phyloP scores from a whole-genome alignment of 2,113 vertebrate species.

The Chinchilla lanigera region DNA sequence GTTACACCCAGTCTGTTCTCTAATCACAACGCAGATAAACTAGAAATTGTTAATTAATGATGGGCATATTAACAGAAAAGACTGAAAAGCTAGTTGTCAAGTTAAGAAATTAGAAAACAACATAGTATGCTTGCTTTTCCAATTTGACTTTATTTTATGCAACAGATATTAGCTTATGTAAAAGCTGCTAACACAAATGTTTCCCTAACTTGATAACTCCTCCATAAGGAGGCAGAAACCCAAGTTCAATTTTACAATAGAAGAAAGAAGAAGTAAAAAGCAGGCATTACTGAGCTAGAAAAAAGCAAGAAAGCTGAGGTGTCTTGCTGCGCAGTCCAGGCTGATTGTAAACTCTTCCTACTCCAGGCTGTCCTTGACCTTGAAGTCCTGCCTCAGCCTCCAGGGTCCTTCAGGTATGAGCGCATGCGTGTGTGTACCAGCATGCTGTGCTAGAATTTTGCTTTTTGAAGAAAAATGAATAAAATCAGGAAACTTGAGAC shows the following conservation, averaged over 20 bases:
- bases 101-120: neutral
- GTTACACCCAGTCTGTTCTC: neutral
- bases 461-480: neutral
- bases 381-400: neutral
- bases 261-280: too few species aligned
- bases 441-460: neutral
- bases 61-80: neutral
- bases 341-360: neutral
- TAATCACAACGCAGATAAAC: neutral
- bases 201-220: slow-evolving; percentile 16
- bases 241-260: too few species aligned
- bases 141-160: neutral
- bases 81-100: neutral
- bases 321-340: neutral
- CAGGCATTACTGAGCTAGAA: neutral
- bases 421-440: neutral
- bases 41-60: neutral
- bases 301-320: neutral
- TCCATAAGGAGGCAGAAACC: too few species aligned
- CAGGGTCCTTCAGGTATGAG: neutral
- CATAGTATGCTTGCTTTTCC: neutral
- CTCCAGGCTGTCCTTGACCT: neutral
- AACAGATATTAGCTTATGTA: neutral
- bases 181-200: neutral
- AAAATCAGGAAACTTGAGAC: neutral